Conservation (phyloP, 1,140 invertebrate species). For the Musca domestica region DNA sequence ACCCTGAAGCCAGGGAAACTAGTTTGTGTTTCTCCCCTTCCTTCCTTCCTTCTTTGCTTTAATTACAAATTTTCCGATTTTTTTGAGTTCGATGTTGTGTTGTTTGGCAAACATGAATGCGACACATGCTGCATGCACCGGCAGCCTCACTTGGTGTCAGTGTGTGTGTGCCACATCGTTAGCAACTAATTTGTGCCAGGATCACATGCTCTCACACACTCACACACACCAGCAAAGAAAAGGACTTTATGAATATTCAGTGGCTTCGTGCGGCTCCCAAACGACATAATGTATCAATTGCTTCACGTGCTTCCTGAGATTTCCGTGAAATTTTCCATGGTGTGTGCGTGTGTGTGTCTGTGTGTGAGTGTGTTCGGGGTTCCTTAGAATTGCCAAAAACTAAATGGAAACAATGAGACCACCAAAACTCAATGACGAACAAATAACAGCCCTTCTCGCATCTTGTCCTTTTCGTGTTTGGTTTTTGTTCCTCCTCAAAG, state of each 20-base stretch:
- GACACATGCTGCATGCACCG: slow-evolving; percentile 19
- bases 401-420: too few species aligned
- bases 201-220: too few species aligned
- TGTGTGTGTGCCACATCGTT: slow-evolving; percentile 1
- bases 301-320: slow-evolving; percentile 14
- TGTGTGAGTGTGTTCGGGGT: background rate
- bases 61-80: too few species aligned
- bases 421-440: too few species aligned
- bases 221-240: too few species aligned
- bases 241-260: background rate
- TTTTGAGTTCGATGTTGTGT: too few species aligned
- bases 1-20: too few species aligned
- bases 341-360: background rate
- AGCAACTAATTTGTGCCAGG: slow-evolving; percentile 13
- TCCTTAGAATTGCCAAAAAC: background rate
- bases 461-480: background rate
- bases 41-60: too few species aligned
- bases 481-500: background rate
- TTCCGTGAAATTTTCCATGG: slow-evolving; percentile 12
- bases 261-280: background rate
- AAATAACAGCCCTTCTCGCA: background rate
- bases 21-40: too few species aligned
- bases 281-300: slow-evolving; percentile 8
- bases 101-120: too few species aligned
- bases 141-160: too few species aligned